These are phyloP conservation scores for Sisor rabdophorus DNA, from an alignment of 2,113 vertebrate species.

Conservation along the genomic window DNA sequence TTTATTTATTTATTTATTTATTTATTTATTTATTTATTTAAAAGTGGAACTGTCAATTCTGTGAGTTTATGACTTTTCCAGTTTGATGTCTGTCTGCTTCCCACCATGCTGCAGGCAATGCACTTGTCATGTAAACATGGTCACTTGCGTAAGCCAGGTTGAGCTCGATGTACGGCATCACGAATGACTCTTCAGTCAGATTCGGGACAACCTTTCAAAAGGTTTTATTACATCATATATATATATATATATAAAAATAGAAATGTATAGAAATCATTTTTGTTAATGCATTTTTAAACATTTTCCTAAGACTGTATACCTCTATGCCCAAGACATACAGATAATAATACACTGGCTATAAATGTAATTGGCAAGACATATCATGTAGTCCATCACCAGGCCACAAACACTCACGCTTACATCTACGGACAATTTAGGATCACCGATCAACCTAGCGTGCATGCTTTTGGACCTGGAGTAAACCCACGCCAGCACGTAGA, in stretches of 20 bases:
- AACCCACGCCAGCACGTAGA: too few relatives aligned
- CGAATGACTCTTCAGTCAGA: background rate
- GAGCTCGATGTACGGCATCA: background rate
- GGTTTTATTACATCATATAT: background rate
- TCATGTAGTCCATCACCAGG: background rate
- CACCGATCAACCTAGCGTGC: too few relatives aligned
- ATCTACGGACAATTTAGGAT: too few relatives aligned
- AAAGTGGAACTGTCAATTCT: too few relatives aligned
- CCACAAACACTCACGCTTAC: too few relatives aligned
- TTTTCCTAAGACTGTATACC: background rate
- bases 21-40: too few relatives aligned
- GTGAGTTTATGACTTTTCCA: slow-evolving; percentile 22
- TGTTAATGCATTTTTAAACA: background rate
- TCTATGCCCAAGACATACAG: background rate
- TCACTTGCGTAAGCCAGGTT: background rate
- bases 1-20: too few relatives aligned
- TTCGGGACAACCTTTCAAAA: background rate
- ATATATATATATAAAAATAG: too few relatives aligned
- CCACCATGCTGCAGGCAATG: background rate
- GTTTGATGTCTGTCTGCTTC: slow-evolving; percentile 13
- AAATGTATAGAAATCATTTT: too few relatives aligned
- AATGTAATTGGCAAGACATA: background rate
- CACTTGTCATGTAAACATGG: slow-evolving; percentile 5
- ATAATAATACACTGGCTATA: background rate
- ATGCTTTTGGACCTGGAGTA: too few relatives aligned